These are phyloP conservation scores for Drosophila borealis DNA, from an alignment of 2,888 invertebrate species.

Conservation along the genomic window DNA sequence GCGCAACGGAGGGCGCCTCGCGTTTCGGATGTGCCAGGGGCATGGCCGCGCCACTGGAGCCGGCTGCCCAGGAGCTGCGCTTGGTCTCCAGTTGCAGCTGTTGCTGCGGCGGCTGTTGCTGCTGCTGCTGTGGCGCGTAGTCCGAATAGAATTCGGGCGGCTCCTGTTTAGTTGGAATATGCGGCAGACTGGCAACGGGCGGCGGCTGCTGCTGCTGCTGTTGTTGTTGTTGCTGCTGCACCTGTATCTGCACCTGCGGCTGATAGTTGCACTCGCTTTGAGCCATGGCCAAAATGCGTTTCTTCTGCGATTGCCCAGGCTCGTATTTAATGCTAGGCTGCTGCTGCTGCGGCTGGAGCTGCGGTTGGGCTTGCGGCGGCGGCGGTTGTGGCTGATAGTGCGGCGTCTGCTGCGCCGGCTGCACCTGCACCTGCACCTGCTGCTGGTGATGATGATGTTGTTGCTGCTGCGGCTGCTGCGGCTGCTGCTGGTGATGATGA, in stretches of 20 bases:
- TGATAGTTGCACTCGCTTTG: constrained; percentile 90
- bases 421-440: constrained; percentile 46
- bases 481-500: constrained; percentile 69
- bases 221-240: constrained; percentile 41
- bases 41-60: constrained; percentile 74
- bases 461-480: constrained; percentile 65
- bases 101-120: constrained; percentile 54
- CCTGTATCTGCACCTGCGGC: constrained; percentile 67
- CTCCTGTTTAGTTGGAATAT: constrained; percentile 85
- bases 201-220: constrained; percentile 37
- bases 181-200: constrained; percentile 77
- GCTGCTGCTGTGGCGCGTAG: constrained; percentile 73
- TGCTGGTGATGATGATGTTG: constrained; percentile 73
- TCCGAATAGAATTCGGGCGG: constrained; percentile 84
- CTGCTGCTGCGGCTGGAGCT: constrained; percentile 63
- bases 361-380: constrained; percentile 42
- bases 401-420: constrained; percentile 56
- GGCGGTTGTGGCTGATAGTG: constrained; percentile 55
- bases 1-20: constrained; percentile 82
- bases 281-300: constrained; percentile 94
- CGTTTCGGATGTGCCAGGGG: constrained; percentile 85
- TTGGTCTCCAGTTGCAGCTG: constrained; percentile 79
- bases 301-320: constrained; percentile 93
- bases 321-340: constrained; percentile 84
- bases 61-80: constrained; percentile 85